A percentile compares a stretch with the other conserved stretches of the same genome.
phyloP scores from a whole-genome alignment of 2,797 vertebrate genomes.

The Crenuchus spilurus region DNA sequence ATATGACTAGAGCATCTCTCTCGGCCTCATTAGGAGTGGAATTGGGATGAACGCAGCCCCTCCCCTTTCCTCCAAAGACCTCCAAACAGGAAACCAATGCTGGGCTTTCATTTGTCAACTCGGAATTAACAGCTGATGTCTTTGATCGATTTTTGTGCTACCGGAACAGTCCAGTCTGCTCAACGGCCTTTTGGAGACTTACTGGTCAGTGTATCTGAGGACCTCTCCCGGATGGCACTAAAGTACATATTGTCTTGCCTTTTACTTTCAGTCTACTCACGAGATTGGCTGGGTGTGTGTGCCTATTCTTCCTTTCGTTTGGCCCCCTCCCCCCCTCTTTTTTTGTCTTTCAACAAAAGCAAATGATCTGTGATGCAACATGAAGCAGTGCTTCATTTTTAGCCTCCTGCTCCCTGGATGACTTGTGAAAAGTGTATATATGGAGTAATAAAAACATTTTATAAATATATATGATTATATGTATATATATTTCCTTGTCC shows the following conservation, averaged over 20 bases:
- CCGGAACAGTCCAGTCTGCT: slow-evolving; percentile 28
- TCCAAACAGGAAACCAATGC: slow-evolving; percentile 27
- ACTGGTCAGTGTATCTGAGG: slow-evolving; percentile 32
- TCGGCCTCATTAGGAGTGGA: slow-evolving; percentile 45
- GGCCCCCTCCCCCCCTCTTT: slow-evolving; percentile 42
- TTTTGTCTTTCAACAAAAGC: slow-evolving; percentile 50
- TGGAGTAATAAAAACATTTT: slow-evolving; percentile 83
- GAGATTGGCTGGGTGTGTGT: slow-evolving; percentile 43
- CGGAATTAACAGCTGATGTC: not conserved
- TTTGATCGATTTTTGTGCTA: slow-evolving; percentile 12
- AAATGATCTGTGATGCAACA: slow-evolving; percentile 65
- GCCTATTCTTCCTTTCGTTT: slow-evolving; percentile 48
- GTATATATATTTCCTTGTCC: slow-evolving; percentile 83
- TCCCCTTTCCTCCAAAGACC: slow-evolving; percentile 34
- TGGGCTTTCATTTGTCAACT: slow-evolving; percentile 21
- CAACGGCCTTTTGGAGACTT: slow-evolving; percentile 17
- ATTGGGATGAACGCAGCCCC: slow-evolving; percentile 10
- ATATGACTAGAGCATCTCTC: slow-evolving; percentile 59
- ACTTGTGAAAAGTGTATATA: slow-evolving; percentile 96
- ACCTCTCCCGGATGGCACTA: slow-evolving; percentile 45
- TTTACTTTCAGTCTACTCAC: slow-evolving; percentile 45
- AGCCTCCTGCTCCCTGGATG: slow-evolving; percentile 73
- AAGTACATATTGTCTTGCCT: slow-evolving; percentile 55
- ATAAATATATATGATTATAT: slow-evolving; percentile 79
- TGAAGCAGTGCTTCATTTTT: slow-evolving; percentile 78